Evolutionary conservation across 2,888 invertebrate genomes (phyloP).

Genomic region (Mythimna ferrago): DNA sequence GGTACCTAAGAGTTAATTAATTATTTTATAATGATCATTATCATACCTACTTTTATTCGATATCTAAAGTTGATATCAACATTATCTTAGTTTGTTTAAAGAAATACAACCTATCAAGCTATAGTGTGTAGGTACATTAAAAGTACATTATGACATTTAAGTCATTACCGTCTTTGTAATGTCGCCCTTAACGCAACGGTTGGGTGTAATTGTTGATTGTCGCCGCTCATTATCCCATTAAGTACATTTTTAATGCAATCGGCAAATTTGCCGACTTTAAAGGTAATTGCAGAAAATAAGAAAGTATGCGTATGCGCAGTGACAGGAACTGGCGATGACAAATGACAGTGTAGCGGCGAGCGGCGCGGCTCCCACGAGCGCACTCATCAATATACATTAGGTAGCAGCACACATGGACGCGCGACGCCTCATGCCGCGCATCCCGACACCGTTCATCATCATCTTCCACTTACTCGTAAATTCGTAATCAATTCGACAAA

Average conservation of each 20-base stretch:
- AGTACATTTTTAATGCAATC: slow-evolving; percentile 74
- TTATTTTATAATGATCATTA: slow-evolving; percentile 63
- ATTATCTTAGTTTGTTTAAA: slow-evolving; percentile 11
- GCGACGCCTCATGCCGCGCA: slow-evolving; percentile 55
- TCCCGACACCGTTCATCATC: slow-evolving; percentile 59
- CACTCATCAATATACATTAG: slow-evolving; percentile 84
- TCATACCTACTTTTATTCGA: slow-evolving; percentile 40
- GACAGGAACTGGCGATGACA: slow-evolving; percentile 87
- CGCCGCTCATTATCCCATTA: slow-evolving; percentile 77
- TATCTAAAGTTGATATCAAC: slow-evolving; percentile 37
- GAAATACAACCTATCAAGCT: slow-evolving; percentile 14
- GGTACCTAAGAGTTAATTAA: slow-evolving; percentile 27
- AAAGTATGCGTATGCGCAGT: slow-evolving; percentile 83
- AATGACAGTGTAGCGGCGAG: slow-evolving; percentile 79
- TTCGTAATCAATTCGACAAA: slow-evolving; percentile 67
- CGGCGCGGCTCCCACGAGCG: slow-evolving; percentile 81
- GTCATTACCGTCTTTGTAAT: slow-evolving; percentile 44
- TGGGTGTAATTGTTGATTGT: slow-evolving; percentile 71
- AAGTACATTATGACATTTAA: slow-evolving; percentile 52
- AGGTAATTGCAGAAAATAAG: slow-evolving; percentile 87
- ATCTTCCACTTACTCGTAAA: slow-evolving; percentile 56
- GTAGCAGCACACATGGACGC: slow-evolving; percentile 65
- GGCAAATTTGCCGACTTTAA: slow-evolving; percentile 83
- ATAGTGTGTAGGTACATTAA: slow-evolving; percentile 6
- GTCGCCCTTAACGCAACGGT: slow-evolving; percentile 41